A percentile compares a stretch with the other conserved stretches of the same genome.
phyloP scores from a whole-genome alignment of 2,113 vertebrate genomes.

The Pandion haliaetus region DNA sequence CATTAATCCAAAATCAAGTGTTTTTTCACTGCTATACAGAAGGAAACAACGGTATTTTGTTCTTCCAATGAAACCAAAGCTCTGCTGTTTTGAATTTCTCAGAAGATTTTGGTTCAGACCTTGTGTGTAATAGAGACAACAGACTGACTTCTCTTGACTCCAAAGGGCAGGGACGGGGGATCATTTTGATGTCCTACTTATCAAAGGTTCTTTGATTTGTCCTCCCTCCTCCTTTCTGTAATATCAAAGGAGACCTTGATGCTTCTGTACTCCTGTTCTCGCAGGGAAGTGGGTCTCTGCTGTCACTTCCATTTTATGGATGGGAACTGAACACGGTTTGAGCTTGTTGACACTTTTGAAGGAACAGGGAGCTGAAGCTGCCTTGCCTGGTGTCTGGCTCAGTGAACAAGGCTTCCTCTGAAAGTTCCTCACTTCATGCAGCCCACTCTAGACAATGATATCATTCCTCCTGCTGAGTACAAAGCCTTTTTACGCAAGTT shows the following conservation, averaged over 20 bases:
- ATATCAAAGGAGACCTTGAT: neutral
- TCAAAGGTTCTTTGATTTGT: neutral
- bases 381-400: neutral
- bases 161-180: fast-evolving
- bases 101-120: neutral
- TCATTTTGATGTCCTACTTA: neutral
- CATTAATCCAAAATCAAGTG: neutral
- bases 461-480: neutral
- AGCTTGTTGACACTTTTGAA: neutral
- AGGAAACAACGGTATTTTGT: neutral
- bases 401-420: neutral
- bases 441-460: neutral
- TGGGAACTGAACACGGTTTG: neutral
- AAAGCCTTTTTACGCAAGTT: neutral
- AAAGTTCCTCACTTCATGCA: neutral
- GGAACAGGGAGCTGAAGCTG: neutral
- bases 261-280: neutral
- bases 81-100: neutral
- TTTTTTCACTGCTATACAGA: neutral
- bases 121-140: neutral
- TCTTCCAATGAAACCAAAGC: neutral
- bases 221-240: neutral
- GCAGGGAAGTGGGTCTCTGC: neutral
- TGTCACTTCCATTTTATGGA: neutral
- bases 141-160: neutral